Evolutionary conservation across 2,797 vertebrate species (phyloP).

Genomic region (Danio choprae): DNA sequence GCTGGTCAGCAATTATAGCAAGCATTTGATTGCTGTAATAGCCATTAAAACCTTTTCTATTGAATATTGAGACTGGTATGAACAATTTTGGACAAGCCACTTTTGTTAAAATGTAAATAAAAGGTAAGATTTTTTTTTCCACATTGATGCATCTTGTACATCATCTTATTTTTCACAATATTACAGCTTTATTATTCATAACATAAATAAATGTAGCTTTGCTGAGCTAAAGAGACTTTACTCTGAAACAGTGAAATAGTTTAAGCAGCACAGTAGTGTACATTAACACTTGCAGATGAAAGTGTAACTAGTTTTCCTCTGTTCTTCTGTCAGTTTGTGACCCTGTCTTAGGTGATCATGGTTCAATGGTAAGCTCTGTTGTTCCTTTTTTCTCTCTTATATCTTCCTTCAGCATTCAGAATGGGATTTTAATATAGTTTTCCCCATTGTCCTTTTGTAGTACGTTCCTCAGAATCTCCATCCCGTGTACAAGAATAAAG

Average conservation of each 20-base stretch:
- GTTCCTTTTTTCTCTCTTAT: neutral
- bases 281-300: neutral
- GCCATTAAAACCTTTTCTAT: too few species aligned
- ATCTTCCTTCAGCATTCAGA: neutral
- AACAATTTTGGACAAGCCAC: too few species aligned
- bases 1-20: too few species aligned
- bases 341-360: constrained; percentile 97
- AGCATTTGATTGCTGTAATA: too few species aligned
- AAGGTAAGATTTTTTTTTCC: too few species aligned
- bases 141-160: too few species aligned
- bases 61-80: too few species aligned
- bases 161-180: too few species aligned
- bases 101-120: too few species aligned
- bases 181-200: neutral
- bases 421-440: neutral
- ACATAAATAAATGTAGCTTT: neutral
- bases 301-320: constrained; percentile 42
- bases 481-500: constrained; percentile 93
- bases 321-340: constrained; percentile 87
- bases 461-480: constrained; percentile 95
- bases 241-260: neutral
- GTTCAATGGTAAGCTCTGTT: constrained; percentile 87
- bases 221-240: neutral
- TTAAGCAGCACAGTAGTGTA: neutral
- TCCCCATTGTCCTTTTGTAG: constrained; percentile 69